Base-by-base conservation (phyloP, 1,140 invertebrate species). In the Drosophila equinoxialis region DNA sequence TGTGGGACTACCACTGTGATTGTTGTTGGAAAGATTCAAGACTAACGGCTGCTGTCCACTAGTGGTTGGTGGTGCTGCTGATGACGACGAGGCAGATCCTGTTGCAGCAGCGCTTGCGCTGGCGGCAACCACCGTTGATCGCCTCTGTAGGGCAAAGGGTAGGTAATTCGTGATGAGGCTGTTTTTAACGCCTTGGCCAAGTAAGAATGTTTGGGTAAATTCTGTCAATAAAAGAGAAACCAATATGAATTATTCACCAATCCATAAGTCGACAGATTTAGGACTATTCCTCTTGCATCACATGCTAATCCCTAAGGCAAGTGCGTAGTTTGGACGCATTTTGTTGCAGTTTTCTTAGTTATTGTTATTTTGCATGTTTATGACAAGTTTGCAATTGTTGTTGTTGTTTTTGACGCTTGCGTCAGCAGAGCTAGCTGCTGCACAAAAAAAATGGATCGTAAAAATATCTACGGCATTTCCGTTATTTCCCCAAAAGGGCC, bases 131-230 rank as follows among this genome's bases (percentile, higher is more conserved):
- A 86, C 81, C 73, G 90, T 91, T 70, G 81, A 91, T 81, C 89
- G 83, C 90, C 90, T 84, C 73, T 91, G 82, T 51, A 74, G 60
- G 37, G 63, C 71, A 74, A 91, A 81, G 57, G 89, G 69, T 79
- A 91, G 20, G 75, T 87, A 91, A 91, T 91, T 91, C 90, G 90
- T 91, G 85, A 80, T 91, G 85, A 87, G 77, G 90, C 82, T 78
- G 85, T 91, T 91, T 35, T 60, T 55, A 85, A 72, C 61, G 58
- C 60, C n/a, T 54, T 42, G 20, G 35, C 61, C 42, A 74, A 79
- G 51, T 45, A n/a, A 67, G 48, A 11, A 30, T 17, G 17, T 23
- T 35, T 4, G 11, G 14, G 10, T 48, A 35, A 59, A 59, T 11
- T 39, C 76, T 79, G 48, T n/a, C 57, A 74, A 6, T 23, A 1